phyloP scores from a whole-genome alignment of 2,888 invertebrate genomes.

The Megaustenia siamemsis region DNA sequence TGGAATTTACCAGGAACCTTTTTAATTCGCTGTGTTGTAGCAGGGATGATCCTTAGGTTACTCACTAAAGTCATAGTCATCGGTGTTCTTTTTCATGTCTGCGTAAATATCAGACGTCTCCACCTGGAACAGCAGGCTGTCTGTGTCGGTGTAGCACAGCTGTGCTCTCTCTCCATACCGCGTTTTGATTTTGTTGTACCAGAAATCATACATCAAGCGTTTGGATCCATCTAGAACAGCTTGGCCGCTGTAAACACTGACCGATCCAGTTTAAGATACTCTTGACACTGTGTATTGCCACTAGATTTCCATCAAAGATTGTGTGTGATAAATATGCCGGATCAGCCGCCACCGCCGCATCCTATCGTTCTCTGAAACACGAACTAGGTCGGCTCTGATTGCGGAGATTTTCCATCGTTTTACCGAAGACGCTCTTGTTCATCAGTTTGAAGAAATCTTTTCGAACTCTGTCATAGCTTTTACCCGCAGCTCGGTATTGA shows the following conservation, averaged over 20 bases:
- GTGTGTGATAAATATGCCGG: neutral
- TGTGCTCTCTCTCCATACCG: neutral
- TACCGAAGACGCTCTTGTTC: conserved; percentile 27
- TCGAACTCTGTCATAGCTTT: conserved; percentile 73
- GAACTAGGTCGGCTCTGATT: neutral
- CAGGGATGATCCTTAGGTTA: neutral
- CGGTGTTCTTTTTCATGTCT: neutral
- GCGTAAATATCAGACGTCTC: neutral
- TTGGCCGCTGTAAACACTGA: neutral
- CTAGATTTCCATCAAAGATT: neutral
- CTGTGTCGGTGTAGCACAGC: conserved; percentile 3
- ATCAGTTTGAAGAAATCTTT: conserved; percentile 67
- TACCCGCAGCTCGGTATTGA: too few relatives aligned
- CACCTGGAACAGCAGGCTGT: neutral
- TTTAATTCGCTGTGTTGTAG: neutral
- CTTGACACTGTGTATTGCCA: neutral
- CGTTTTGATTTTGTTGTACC: neutral
- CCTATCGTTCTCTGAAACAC: neutral
- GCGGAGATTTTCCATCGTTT: conserved; percentile 17
- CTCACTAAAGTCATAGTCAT: neutral
- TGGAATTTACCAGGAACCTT: neutral
- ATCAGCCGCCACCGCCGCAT: neutral
- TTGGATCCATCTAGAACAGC: neutral
- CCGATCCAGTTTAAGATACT: neutral
- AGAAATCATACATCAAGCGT: neutral